phyloP scores from a whole-genome alignment of 2,797 vertebrate genomes.

The Craterocephalus amniculus region DNA sequence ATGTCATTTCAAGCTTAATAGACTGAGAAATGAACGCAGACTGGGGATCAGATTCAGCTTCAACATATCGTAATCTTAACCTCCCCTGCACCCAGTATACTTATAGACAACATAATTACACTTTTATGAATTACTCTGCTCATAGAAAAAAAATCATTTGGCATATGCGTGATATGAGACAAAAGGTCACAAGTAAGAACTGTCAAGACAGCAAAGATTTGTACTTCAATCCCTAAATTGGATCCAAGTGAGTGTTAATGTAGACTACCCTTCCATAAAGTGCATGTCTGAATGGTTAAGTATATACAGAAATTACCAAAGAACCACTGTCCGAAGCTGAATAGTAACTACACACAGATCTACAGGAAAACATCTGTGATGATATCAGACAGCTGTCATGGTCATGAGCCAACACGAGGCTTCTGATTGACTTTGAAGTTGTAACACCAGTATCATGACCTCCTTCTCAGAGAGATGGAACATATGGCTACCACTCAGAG shows the following conservation, averaged over 20 bases:
- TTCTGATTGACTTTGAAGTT: conserved; percentile 80
- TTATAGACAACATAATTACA: background rate
- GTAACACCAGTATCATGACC: conserved; percentile 80
- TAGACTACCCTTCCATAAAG: background rate
- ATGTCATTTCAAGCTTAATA: conserved; percentile 17
- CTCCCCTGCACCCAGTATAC: background rate
- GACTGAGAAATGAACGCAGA: background rate
- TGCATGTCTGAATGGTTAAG: conserved; percentile 13
- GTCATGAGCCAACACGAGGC: conserved; percentile 74
- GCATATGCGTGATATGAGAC: background rate
- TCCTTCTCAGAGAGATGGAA: conserved; percentile 67
- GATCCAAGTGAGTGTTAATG: background rate
- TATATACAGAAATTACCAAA: conserved; percentile 50
- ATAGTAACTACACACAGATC: conserved; percentile 69
- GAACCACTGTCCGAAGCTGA: conserved; percentile 52
- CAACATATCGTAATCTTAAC: background rate
- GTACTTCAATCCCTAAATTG: background rate
- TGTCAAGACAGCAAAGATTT: conserved; percentile 1
- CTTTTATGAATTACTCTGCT: background rate
- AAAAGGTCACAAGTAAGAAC: background rate
- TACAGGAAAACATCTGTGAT: conserved; percentile 73
- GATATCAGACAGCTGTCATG: conserved; percentile 70
- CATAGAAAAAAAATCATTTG: background rate
- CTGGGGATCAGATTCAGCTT: background rate
- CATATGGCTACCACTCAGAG: conserved; percentile 63